Evolutionary conservation across 2,888 invertebrate genomes (phyloP), one percentile per base, ranked within the genome.

Genomic region (Diarsia brunnea): DNA sequence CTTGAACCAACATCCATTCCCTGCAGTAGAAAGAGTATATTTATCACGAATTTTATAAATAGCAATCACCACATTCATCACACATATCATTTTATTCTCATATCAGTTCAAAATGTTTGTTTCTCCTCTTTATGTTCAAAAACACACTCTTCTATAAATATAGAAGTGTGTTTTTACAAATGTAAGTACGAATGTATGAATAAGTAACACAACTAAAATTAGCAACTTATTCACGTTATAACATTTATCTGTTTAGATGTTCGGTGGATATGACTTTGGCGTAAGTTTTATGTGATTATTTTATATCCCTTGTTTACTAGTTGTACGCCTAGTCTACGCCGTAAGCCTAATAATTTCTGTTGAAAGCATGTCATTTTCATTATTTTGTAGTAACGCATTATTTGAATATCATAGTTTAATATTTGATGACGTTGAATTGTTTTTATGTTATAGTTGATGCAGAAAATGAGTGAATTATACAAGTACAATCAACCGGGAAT

Each of bases 221-320:
- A 71, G 55, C 73, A 70, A 81, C 84, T 88, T 88, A 88, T 87
- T 90, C 77, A 88, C 78, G 75, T 82, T 84, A 65, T 85, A 68
- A 88, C 82, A 91, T 92, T 94, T 93, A 93, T 95, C 91, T 96
- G 95, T 96, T 91, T 90, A 96, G 96, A 96, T 96, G 95, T 96
- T 96, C 96, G 96, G 95, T 95, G 96, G 96, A 96, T 97, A 96
- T 95, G 96, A 96, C 90, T 96, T 95, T 90, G 95, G 96, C 92
- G 97, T 97, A 97, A 97, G 97, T 97, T 82, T 51, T 69, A 73
- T 81, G 74, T 72, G 69, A 70, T 92, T 84, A 89, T 89, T 88
- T 91, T 88, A 90, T 92, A 88, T 84, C 88, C 84, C 83, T 89
- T 89, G 73, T 90, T 87, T 88, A 86, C 88, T 77, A 89, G 88